phyloP scores from a whole-genome alignment of 2,797 vertebrate species.

The Ctenopoma multispine region DNA sequence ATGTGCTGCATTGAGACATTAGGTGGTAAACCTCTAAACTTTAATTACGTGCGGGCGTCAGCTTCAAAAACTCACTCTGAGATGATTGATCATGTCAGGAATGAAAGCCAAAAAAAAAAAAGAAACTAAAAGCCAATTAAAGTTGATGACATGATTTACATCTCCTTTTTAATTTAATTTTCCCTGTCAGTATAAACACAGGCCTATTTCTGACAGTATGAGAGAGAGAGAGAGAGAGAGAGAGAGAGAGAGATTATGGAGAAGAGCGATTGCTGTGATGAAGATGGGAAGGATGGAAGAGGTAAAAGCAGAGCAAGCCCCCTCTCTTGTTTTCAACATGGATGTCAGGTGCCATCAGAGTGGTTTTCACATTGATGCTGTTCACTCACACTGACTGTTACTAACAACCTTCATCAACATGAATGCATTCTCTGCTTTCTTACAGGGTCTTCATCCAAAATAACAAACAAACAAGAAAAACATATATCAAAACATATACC shows the following conservation, averaged over 20 bases:
- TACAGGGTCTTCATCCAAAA: neutral
- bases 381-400: constrained; percentile 8
- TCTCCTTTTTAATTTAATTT: constrained; percentile 57
- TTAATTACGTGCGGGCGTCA: constrained; percentile 19
- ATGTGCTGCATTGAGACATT: constrained; percentile 2
- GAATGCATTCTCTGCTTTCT: neutral
- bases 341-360: constrained; percentile 40
- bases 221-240: neutral
- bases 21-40: constrained; percentile 15
- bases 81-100: constrained; percentile 50
- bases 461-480: neutral
- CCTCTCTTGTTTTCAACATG: constrained; percentile 41
- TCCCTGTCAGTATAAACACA: constrained; percentile 49
- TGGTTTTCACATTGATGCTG: constrained; percentile 6
- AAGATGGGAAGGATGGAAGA: neutral
- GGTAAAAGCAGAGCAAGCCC: constrained; percentile 1
- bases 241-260: neutral
- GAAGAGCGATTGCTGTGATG: neutral
- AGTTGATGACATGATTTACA: constrained; percentile 48
- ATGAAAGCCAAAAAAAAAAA: constrained; percentile 28
- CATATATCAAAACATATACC: too few species aligned
- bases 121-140: constrained; percentile 45
- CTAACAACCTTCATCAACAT: neutral
- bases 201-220: constrained; percentile 15
- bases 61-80: constrained; percentile 30